Base-by-base conservation (phyloP, 2,113 vertebrate species). In the Laticauda colubrina region DNA sequence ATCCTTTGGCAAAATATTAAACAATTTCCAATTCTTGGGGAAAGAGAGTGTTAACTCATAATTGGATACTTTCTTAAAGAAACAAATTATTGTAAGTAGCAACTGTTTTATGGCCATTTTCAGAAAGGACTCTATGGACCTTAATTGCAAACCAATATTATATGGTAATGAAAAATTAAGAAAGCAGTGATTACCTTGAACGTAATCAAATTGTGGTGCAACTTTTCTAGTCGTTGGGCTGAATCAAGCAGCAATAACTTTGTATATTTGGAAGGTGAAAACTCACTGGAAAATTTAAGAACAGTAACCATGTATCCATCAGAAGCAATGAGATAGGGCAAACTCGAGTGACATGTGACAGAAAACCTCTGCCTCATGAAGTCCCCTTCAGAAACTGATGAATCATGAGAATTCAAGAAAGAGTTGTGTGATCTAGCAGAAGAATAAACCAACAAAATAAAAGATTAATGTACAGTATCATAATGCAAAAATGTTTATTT, bases 301-400 rank as follows among this genome's bases (percentile, higher is more conserved):
- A 98, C 97, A 5, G 99, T 99, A 94, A 98, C 94, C 98, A 98
- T 98, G 94, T 99, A 99, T 24, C 99, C 99, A 94, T 99, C 99
- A 56, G 99, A 99, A 90, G 99, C 97, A 61, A 99, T 95, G 92
- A 99, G 97, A 96, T 98, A 98, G 21, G 98, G 97, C 18, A 98
- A 96, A 24, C 97, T 97, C 2, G 99, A 98, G 91, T 99, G 99
- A 86, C 98, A 98, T 89, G 98, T 98, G 94, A 99, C 95, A 34
- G 98, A 99, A 95, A 98, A 99, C 21, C 98, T 98, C 97, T 99
- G 99, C 85, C 98, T 98, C 96, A 98, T 93, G 54, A 96, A 45
- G 43, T 99, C 99, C 64, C 24, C 95, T 51, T 98, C 97, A 69
- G 99, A 99, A 94, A 97, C 93, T 91, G 98, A 97, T 26, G 99